Percentiles rank a stretch among this genome's conserved stretches.
Conservation (phyloP, 2,797 vertebrate genomes). For the Antrozous pallidus region DNA sequence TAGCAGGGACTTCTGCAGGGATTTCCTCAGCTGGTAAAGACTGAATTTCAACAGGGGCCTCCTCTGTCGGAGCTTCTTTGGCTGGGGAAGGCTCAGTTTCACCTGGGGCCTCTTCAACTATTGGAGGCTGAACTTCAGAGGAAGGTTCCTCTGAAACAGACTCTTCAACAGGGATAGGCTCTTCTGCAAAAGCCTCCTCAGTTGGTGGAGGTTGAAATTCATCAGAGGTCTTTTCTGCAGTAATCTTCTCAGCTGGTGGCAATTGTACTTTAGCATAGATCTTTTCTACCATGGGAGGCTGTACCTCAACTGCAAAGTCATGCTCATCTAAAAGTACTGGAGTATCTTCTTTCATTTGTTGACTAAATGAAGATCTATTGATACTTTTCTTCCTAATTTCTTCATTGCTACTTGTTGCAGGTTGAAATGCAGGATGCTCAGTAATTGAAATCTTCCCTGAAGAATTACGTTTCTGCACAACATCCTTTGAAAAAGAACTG, state of each 20-base stretch:
- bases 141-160: neutral
- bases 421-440: conserved; percentile 30
- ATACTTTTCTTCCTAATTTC: neutral
- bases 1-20: neutral
- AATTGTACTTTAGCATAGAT: neutral
- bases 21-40: neutral
- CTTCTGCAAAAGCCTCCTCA: neutral
- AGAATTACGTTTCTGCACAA: neutral
- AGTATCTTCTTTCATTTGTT: neutral
- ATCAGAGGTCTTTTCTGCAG: neutral
- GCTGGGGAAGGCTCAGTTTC: neutral
- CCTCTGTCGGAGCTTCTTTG: neutral
- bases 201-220: neutral
- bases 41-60: neutral
- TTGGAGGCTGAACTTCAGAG: neutral
- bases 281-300: neutral
- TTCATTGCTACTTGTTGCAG: neutral
- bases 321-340: neutral
- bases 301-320: neutral
- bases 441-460: conserved; percentile 1
- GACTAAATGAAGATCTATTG: neutral
- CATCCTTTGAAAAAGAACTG: conserved; percentile 15
- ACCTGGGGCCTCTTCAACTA: neutral
- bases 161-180: neutral
- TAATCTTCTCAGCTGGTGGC: neutral